Evolutionary conservation across 2,888 invertebrate species (phyloP).

Genomic region (Tetanocera ferruginea): DNA sequence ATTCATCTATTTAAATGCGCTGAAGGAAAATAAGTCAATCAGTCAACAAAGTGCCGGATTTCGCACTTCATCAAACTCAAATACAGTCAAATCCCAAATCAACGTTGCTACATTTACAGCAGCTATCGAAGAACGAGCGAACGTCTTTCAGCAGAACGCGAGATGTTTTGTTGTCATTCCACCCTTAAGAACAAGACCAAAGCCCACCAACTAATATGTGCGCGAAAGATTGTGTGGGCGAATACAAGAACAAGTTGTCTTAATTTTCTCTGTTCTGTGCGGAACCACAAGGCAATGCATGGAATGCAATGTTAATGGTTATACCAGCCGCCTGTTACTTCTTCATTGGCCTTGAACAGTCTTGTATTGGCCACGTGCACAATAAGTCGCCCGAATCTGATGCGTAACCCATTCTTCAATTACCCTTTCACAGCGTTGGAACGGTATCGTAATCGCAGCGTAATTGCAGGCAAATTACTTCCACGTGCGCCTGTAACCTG

Average conservation of each 20-base stretch:
- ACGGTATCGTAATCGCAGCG: slow-evolving; percentile 67
- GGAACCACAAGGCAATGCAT: neutral
- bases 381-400: neutral
- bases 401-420: slow-evolving; percentile 63
- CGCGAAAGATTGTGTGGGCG: too few relatives aligned
- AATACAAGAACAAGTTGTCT: too few relatives aligned
- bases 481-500: slow-evolving; percentile 69
- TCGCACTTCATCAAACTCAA: slow-evolving; percentile 63
- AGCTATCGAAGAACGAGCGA: neutral
- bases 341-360: neutral
- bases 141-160: neutral
- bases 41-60: slow-evolving; percentile 65
- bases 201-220: too few relatives aligned
- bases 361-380: slow-evolving; percentile 15
- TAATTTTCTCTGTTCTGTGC: too few relatives aligned
- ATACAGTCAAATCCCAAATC: slow-evolving; percentile 40
- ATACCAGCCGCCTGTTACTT: too few relatives aligned
- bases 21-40: slow-evolving; percentile 67
- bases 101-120: neutral
- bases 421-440: slow-evolving; percentile 64
- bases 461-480: slow-evolving; percentile 70
- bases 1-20: slow-evolving; percentile 58
- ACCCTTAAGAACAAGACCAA: too few relatives aligned
- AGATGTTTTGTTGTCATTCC: neutral
- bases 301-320: too few relatives aligned